These are phyloP conservation scores for Cranoglanis bouderius DNA, from an alignment of 2,113 vertebrate species.

Conservation along the genomic window DNA sequence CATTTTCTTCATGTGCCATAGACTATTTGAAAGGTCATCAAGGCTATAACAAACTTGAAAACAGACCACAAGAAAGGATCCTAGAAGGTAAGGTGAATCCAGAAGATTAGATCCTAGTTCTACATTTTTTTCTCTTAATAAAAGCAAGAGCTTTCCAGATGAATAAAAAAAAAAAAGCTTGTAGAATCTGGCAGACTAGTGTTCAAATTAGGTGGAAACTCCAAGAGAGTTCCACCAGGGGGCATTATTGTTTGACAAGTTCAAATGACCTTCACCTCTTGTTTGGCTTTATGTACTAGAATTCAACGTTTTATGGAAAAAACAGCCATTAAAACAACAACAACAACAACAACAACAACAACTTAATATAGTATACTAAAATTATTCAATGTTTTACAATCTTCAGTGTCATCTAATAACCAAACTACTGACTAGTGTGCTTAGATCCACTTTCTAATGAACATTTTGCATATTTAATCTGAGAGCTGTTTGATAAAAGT, in stretches of 20 bases:
- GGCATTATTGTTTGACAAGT: conserved; percentile 19
- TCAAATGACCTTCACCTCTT: not conserved
- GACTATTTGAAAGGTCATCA: conserved; percentile 26
- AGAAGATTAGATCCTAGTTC: not conserved
- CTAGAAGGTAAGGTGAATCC: not conserved
- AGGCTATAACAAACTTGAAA: not conserved
- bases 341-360: not conserved
- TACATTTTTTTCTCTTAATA: not conserved
- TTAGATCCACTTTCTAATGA: not conserved
- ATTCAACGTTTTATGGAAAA: not conserved
- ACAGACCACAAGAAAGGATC: not conserved
- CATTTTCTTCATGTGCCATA: not conserved
- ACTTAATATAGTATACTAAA: not conserved
- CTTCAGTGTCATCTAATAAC: not conserved
- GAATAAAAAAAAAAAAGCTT: not conserved
- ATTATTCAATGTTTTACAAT: not conserved
- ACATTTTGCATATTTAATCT: not conserved
- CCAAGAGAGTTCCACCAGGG: conserved; percentile 7
- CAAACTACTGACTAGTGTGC: not conserved
- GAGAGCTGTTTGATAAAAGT: not conserved
- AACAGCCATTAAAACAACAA: not conserved
- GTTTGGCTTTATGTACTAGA: not conserved
- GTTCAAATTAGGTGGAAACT: not conserved
- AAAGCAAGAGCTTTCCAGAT: not conserved
- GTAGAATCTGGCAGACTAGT: not conserved